These are phyloP conservation scores for Nibea coibor DNA, from an alignment of 2,113 vertebrate genomes.

Conservation along the genomic window DNA sequence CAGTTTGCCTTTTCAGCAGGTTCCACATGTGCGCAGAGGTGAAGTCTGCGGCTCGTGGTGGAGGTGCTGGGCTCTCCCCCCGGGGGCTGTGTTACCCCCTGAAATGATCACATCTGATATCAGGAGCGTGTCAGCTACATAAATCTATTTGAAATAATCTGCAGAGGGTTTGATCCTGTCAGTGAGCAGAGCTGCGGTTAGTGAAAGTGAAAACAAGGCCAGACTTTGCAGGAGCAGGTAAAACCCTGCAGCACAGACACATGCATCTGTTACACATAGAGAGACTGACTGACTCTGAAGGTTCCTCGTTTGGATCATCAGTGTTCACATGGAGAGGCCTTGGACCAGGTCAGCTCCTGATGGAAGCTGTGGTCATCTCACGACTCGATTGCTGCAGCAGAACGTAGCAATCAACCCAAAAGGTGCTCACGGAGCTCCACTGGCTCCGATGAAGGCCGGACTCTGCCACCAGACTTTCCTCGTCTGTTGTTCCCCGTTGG, in stretches of 20 bases:
- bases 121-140: background rate
- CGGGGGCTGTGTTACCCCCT: background rate
- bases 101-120: background rate
- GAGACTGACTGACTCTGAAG: background rate
- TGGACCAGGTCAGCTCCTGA: no score
- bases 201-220: background rate
- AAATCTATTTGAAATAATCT: no score
- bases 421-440: no score
- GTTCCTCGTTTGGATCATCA: background rate
- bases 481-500: no score
- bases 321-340: no score
- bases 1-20: conserved; percentile 22
- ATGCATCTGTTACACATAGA: background rate
- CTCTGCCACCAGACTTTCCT: no score
- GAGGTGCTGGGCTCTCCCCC: background rate
- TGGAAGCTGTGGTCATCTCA: no score
- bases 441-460: no score
- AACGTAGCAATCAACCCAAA: no score
- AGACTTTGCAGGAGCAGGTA: no score
- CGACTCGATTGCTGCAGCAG: no score
- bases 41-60: conserved; percentile 37
- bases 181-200: background rate
- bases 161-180: background rate
- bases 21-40: conserved; percentile 61
- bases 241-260: no score